Percentiles rank a stretch among this genome's conserved stretches.
Evolutionary conservation across 1,140 invertebrate species (phyloP).

Genomic region (Drosophila parvula): DNA sequence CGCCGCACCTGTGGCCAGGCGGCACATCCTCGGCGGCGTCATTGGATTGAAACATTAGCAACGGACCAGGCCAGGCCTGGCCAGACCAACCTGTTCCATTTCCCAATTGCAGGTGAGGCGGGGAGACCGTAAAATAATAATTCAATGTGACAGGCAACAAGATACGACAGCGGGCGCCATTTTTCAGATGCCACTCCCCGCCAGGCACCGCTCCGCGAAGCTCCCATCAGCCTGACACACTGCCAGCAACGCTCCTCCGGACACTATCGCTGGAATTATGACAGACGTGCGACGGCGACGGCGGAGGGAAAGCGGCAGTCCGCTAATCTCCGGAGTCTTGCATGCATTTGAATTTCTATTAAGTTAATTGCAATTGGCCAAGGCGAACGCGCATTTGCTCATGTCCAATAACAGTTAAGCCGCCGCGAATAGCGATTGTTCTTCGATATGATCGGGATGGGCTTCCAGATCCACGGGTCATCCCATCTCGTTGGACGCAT

Average conservation of each 20-base stretch:
- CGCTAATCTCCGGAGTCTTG: constrained; percentile 61
- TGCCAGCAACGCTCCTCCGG: constrained; percentile 21
- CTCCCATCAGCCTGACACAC: constrained; percentile 50
- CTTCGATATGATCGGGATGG: constrained; percentile 43
- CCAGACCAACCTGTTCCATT: constrained; percentile 63
- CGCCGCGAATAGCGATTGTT: constrained; percentile 63
- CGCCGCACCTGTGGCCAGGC: constrained; percentile 37
- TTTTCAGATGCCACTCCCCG: constrained; percentile 63
- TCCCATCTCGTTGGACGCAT: constrained; percentile 16
- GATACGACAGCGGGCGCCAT: constrained; percentile 73
- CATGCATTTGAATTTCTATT: constrained; percentile 78
- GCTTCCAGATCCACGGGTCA: constrained; percentile 27
- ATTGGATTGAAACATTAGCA: constrained; percentile 71
- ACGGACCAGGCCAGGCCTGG: not conserved
- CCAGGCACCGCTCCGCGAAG: constrained; percentile 19
- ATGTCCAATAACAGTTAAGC: constrained; percentile 60
- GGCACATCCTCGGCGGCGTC: constrained; percentile 46
- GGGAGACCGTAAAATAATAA: constrained; percentile 76
- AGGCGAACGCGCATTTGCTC: constrained; percentile 49
- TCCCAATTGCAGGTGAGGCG: constrained; percentile 18
- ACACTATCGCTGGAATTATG: constrained; percentile 75
- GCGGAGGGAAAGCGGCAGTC: not conserved
- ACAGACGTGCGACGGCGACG: constrained; percentile 60
- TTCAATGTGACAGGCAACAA: constrained; percentile 79
- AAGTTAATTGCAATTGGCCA: constrained; percentile 68